Evolutionary conservation across 2,113 vertebrate species (phyloP).

Genomic region (Lontra canadensis): DNA sequence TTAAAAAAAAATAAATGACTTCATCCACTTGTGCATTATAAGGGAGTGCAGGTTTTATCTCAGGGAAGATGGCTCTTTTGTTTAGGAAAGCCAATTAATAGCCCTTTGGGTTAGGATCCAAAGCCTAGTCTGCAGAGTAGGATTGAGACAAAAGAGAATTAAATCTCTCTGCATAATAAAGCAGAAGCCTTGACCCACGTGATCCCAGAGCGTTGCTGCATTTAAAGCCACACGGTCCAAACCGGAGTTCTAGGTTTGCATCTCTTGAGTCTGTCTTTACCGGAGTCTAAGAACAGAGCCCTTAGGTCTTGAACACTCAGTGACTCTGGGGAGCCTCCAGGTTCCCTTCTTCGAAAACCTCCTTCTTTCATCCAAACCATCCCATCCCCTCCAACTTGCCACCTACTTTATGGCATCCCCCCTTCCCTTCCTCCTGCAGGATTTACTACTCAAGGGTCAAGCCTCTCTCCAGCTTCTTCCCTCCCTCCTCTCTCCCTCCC

Average conservation of each 20-base stretch:
- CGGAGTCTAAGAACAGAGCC: background rate
- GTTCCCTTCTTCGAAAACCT: background rate
- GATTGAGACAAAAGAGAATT: slow-evolving; percentile 36
- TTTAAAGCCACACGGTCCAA: background rate
- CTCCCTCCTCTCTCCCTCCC: background rate
- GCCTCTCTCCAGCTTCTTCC: background rate
- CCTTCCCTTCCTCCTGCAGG: too few species aligned
- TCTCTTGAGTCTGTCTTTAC: background rate
- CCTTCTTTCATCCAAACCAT: background rate
- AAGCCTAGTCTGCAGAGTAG: background rate
- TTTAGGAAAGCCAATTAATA: slow-evolving; percentile 61
- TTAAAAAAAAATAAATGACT: slow-evolving; percentile 63
- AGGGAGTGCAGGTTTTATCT: slow-evolving; percentile 30
- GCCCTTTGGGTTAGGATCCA: slow-evolving; percentile 16
- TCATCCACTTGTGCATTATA: background rate
- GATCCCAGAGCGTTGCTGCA: background rate
- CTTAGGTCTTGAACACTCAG: accelerated
- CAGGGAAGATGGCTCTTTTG: slow-evolving; percentile 39
- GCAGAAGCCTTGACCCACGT: background rate
- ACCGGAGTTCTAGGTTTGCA: background rate
- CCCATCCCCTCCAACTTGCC: background rate
- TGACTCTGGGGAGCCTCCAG: background rate
- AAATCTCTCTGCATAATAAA: background rate
- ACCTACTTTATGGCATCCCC: background rate
- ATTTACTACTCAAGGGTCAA: background rate